Conservation (phyloP, 2,113 vertebrate species). For the Ceyx melanurus region DNA sequence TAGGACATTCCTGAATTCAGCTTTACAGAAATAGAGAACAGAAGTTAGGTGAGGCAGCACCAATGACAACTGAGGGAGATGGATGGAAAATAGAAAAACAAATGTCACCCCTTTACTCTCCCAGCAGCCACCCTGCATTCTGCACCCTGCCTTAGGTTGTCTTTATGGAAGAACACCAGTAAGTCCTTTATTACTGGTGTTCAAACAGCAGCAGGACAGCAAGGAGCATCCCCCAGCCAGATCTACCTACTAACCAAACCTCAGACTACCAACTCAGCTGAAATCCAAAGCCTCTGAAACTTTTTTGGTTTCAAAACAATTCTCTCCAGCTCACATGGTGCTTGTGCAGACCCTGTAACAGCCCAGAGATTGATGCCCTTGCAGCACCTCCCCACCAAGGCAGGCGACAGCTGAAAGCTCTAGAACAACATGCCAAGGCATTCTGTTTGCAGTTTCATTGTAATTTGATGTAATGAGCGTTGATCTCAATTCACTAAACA, state of each 20-base stretch:
- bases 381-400: neutral
- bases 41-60: neutral
- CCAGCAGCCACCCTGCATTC: neutral
- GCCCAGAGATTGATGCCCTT: neutral
- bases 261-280: neutral
- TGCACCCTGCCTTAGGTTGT: neutral
- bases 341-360: neutral
- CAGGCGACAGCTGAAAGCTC: slow-evolving; percentile 2
- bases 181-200: neutral
- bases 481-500: slow-evolving; percentile 58
- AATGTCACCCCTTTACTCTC: neutral
- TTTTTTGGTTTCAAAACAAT: neutral
- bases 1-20: neutral
- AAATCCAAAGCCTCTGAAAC: neutral
- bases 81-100: neutral
- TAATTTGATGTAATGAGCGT: slow-evolving; percentile 50
- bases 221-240: neutral
- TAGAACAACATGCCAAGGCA: neutral
- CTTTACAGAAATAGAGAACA: neutral
- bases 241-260: neutral
- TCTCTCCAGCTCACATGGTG: neutral
- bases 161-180: neutral
- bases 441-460: slow-evolving; percentile 18
- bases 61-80: neutral
- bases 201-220: neutral